phyloP scores from a whole-genome alignment of 2,797 vertebrate genomes.

The Hoplostethus atlanticus region DNA sequence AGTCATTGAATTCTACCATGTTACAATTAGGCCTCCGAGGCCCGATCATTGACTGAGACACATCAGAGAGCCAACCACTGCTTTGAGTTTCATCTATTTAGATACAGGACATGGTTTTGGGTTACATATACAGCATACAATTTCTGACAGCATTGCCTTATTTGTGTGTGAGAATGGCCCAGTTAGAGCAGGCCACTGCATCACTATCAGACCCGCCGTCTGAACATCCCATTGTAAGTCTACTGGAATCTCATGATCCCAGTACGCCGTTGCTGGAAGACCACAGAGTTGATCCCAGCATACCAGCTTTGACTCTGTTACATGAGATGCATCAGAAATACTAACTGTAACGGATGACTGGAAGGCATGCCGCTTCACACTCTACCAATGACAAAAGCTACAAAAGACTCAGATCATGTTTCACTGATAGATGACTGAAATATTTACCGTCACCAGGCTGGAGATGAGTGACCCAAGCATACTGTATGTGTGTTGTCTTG shows the following conservation, averaged over 20 bases:
- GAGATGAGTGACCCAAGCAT: slow-evolving; percentile 11
- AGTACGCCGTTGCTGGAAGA: slow-evolving; percentile 16
- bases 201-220: slow-evolving; percentile 5
- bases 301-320: slow-evolving; percentile 53
- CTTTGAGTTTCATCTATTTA: slow-evolving; percentile 15
- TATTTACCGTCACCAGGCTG: slow-evolving; percentile 66
- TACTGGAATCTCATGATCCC: slow-evolving; percentile 64
- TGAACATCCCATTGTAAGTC: slow-evolving; percentile 42
- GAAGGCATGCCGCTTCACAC: slow-evolving; percentile 56
- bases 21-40: background rate
- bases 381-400: slow-evolving; percentile 45
- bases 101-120: slow-evolving; percentile 32
- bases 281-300: slow-evolving; percentile 61
- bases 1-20: background rate
- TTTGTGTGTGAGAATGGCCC: slow-evolving; percentile 36
- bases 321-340: slow-evolving; percentile 42
- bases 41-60: slow-evolving; percentile 8
- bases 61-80: slow-evolving; percentile 21
- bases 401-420: slow-evolving; percentile 62
- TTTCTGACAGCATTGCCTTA: slow-evolving; percentile 46
- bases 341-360: slow-evolving; percentile 51
- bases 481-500: slow-evolving; percentile 42
- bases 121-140: slow-evolving; percentile 18
- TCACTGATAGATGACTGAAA: slow-evolving; percentile 67
- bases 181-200: background rate